Percentiles rank a stretch among this genome's conserved stretches.
phyloP scores from a whole-genome alignment of 2,113 vertebrate genomes.

The Verasper variegatus region DNA sequence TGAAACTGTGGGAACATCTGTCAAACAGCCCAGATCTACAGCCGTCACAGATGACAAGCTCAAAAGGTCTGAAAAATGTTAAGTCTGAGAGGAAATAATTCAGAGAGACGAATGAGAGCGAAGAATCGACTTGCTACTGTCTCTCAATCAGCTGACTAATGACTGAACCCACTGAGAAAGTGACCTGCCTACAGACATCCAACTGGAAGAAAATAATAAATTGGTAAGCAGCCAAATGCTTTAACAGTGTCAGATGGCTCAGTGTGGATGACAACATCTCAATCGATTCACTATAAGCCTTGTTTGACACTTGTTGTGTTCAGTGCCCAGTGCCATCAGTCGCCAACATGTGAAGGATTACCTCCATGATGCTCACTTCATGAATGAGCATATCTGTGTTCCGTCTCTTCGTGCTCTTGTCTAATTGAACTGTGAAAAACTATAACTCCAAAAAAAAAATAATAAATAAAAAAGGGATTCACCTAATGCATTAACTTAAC shows the following conservation, averaged over 20 bases:
- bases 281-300: not conserved
- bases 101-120: not conserved
- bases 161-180: not conserved
- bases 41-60: not conserved
- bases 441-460: too few species aligned
- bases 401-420: too few species aligned
- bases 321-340: not conserved
- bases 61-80: not conserved
- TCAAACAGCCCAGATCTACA: slow-evolving; percentile 7
- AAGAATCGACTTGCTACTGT: not conserved
- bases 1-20: not conserved
- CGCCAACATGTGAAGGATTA: not conserved
- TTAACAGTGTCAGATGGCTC: not conserved
- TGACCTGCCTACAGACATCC: not conserved
- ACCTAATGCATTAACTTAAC: too few species aligned
- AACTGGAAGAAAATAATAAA: not conserved
- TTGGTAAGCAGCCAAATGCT: not conserved
- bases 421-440: too few species aligned
- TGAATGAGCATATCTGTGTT: too few species aligned
- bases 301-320: not conserved
- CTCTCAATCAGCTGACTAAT: not conserved
- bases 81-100: not conserved
- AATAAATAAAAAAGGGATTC: too few species aligned
- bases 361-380: not conserved
- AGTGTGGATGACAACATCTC: not conserved